These are phyloP conservation scores for Mesaphorura yosii DNA, from an alignment of 1,140 invertebrate species.

Conservation along the genomic window DNA sequence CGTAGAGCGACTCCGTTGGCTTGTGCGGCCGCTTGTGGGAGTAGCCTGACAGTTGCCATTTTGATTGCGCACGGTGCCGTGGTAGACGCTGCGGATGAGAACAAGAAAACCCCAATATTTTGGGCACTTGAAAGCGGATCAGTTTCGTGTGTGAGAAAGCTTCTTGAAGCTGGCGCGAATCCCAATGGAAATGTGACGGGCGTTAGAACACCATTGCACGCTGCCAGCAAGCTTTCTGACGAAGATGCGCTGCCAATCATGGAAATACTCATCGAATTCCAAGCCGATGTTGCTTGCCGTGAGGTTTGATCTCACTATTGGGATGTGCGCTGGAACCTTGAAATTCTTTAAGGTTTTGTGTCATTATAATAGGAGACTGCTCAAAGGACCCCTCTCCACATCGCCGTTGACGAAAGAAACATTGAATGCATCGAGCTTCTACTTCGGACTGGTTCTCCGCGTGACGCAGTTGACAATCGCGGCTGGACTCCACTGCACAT, in stretches of 20 bases:
- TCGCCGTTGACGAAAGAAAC: conserved; percentile 13
- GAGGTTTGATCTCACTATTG: conserved; percentile 4
- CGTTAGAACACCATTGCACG: conserved; percentile 29
- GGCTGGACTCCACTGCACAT: conserved; percentile 14
- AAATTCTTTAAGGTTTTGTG: not conserved
- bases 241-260: conserved; percentile 26
- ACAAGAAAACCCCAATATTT: conserved; percentile 10
- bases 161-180: conserved; percentile 27
- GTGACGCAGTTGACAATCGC: conserved; percentile 32
- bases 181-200: conserved; percentile 16
- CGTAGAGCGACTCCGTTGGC: conserved; percentile 26
- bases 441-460: conserved; percentile 53
- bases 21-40: conserved; percentile 23
- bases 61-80: conserved; percentile 14
- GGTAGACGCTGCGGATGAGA: conserved; percentile 7
- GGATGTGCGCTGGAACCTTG: not conserved
- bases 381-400: conserved; percentile 13
- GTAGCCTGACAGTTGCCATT: conserved; percentile 12
- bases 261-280: conserved; percentile 21
- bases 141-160: conserved; percentile 16
- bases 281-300: conserved; percentile 13
- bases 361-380: not conserved
- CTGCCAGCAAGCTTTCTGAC: conserved; percentile 21
- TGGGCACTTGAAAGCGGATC: conserved; percentile 17
- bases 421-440: not conserved